Conservation (phyloP, 2,113 vertebrate species). For the Marcusenius ussheri region DNA sequence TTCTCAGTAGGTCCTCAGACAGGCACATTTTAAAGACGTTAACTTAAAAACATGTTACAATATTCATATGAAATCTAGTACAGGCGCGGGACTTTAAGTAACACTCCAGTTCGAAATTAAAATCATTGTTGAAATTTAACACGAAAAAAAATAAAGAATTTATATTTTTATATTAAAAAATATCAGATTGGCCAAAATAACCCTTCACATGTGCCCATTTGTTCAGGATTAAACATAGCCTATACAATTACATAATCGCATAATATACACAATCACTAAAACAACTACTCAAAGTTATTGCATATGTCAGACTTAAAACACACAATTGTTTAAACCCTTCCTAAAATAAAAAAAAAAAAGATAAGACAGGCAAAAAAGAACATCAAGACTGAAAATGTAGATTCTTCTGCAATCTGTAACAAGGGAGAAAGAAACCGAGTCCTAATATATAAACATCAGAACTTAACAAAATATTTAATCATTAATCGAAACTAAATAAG, state of each 20-base stretch:
- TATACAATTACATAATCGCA: background rate
- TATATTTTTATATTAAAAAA: background rate
- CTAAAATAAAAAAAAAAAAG: background rate
- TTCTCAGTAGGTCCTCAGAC: background rate
- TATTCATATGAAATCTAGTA: background rate
- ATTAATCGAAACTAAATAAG: background rate
- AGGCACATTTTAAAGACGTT: background rate
- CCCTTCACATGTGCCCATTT: background rate
- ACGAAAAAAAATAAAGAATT: background rate
- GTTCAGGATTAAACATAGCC: background rate
- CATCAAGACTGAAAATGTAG: background rate
- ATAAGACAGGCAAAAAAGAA: background rate
- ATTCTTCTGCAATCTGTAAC: background rate
- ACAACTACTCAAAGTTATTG: background rate
- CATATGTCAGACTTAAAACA: background rate
- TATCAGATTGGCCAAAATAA: background rate
- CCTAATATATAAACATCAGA: background rate
- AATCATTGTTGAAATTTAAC: background rate
- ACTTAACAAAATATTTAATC: background rate
- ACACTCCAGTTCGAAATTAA: background rate
- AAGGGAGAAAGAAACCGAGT: background rate
- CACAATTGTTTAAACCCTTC: background rate
- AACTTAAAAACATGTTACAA: background rate
- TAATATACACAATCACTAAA: background rate
- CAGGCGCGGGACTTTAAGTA: background rate